Percentiles rank a stretch among this genome's conserved stretches.
These are phyloP conservation scores for Dasyprocta punctata DNA, from an alignment of 2,113 vertebrate genomes.

Conservation along the genomic window DNA sequence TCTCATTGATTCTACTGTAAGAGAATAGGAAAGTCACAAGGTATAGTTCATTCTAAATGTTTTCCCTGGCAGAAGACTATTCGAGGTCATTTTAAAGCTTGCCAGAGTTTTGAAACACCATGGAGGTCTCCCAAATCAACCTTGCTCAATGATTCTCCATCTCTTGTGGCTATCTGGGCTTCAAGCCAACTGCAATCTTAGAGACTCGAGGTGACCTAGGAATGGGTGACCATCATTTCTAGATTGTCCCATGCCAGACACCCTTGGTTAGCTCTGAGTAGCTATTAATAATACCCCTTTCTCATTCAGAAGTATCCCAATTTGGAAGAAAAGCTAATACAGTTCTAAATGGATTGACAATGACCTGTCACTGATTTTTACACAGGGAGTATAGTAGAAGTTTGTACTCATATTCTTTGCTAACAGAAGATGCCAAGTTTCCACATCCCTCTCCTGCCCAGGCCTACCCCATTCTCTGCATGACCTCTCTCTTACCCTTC, in stretches of 20 bases:
- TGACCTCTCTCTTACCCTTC: neutral
- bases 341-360: neutral
- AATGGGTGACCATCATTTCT: neutral
- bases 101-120: constrained; percentile 27
- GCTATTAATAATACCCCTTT: neutral
- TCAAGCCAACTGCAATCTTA: constrained; percentile 15
- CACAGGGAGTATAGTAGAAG: neutral
- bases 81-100: neutral
- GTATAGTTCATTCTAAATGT: constrained; percentile 4
- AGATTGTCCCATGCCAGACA: neutral
- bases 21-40: neutral
- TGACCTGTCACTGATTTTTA: neutral
- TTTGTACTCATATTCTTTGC: neutral
- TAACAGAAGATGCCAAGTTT: neutral
- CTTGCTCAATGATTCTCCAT: constrained; percentile 34
- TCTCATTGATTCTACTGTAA: neutral
- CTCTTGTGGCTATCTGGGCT: neutral
- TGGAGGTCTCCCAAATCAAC: constrained; percentile 1
- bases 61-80: neutral
- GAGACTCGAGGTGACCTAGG: neutral
- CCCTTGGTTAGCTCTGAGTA: neutral
- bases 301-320: neutral
- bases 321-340: constrained; percentile 9
- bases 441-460: neutral
- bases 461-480: neutral